Evolutionary conservation across 1,140 invertebrate genomes (phyloP).

Genomic region (Dolichoris vasculosae): DNA sequence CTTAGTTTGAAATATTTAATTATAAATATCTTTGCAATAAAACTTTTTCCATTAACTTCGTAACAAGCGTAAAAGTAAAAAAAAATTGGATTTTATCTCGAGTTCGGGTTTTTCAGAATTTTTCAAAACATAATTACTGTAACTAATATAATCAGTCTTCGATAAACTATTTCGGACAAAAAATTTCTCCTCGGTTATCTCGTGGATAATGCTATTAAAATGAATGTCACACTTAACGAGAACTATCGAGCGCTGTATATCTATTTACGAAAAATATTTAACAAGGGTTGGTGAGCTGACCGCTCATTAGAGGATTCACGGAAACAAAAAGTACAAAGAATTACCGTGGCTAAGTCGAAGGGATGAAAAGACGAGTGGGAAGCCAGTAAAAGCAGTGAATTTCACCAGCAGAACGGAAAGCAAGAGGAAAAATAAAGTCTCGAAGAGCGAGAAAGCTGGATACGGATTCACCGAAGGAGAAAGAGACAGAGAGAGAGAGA

Average conservation of each 20-base stretch:
- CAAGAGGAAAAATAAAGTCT: conserved; percentile 15
- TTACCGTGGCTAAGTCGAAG: background rate
- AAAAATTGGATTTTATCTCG: too few species aligned
- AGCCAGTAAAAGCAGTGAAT: background rate
- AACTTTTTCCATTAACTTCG: too few species aligned
- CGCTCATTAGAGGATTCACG: background rate
- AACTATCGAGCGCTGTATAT: background rate
- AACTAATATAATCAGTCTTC: too few species aligned
- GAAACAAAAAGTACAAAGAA: background rate
- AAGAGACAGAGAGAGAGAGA: background rate
- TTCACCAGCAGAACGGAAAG: background rate
- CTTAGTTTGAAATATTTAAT: too few species aligned
- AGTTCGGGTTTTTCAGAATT: too few species aligned
- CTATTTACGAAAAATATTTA: background rate
- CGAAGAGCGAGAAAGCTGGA: background rate
- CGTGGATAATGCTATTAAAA: too few species aligned
- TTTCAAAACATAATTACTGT: too few species aligned
- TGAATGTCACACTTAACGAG: background rate
- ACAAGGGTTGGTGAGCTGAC: background rate
- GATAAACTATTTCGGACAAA: too few species aligned
- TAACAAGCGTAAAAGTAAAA: too few species aligned
- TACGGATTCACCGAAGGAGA: background rate
- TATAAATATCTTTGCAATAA: too few species aligned
- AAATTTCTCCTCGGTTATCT: too few species aligned
- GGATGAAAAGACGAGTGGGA: conserved; percentile 2